Evolutionary conservation across 2,888 invertebrate genomes (phyloP).

Genomic region (Tholera decimalis): DNA sequence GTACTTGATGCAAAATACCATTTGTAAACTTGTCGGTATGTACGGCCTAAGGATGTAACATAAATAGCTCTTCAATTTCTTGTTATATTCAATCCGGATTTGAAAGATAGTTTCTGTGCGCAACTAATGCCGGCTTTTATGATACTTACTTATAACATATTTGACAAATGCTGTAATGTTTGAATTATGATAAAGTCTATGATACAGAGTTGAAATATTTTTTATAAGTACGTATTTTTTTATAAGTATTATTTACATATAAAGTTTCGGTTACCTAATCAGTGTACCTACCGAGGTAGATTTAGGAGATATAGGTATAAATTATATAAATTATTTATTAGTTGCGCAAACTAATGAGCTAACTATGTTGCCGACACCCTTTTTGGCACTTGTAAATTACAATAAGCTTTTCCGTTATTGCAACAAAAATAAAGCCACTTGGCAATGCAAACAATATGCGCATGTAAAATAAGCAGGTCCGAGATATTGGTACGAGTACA

Average conservation of each 20-base stretch:
- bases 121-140: constrained; percentile 30
- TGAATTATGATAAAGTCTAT: constrained; percentile 39
- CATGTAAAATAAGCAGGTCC: constrained; percentile 39
- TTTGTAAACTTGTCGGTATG: constrained; percentile 36
- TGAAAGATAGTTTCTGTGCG: constrained; percentile 23
- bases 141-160: constrained; percentile 14
- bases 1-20: constrained; percentile 33
- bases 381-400: constrained; percentile 54
- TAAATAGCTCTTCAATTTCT: constrained; percentile 48
- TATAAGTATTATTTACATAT: neutral
- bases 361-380: constrained; percentile 29
- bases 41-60: constrained; percentile 17
- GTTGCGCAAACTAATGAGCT: constrained; percentile 31
- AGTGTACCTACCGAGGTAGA: neutral
- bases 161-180: constrained; percentile 27
- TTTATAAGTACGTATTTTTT: neutral
- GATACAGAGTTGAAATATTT: constrained; percentile 19
- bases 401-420: constrained; percentile 53
- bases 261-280: constrained; percentile 26
- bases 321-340: constrained; percentile 1
- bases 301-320: neutral
- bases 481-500: constrained; percentile 8
- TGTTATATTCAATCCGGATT: constrained; percentile 42
- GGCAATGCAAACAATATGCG: constrained; percentile 54
- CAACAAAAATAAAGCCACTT: constrained; percentile 54